Evolutionary conservation across 2,113 vertebrate species (phyloP).

Genomic region (Collichthys lucidus): DNA sequence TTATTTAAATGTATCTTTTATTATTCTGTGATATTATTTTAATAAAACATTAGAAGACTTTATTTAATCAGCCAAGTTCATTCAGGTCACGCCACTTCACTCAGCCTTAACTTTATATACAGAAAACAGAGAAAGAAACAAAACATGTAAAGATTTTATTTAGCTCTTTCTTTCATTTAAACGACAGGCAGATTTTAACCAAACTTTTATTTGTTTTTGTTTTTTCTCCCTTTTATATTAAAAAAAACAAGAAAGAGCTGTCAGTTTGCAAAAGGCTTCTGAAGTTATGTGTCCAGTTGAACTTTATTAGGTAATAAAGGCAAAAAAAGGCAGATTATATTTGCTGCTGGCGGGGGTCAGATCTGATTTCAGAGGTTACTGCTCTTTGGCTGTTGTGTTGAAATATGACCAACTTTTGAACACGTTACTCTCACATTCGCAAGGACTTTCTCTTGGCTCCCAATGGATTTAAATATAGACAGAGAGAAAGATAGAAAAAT

Average conservation of each 20-base stretch:
- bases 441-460: not conserved
- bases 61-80: not conserved
- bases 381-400: conserved; percentile 20
- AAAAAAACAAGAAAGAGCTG: not conserved
- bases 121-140: not conserved
- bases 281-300: conserved; percentile 22
- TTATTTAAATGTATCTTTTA: not conserved
- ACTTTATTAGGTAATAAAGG: not conserved
- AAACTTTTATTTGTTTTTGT: not conserved
- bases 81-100: not conserved
- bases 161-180: not conserved
- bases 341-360: conserved; percentile 24
- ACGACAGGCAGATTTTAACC: not conserved
- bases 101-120: not conserved
- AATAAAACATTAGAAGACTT: not conserved
- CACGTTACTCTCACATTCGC: conserved; percentile 8
- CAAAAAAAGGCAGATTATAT: conserved; percentile 26
- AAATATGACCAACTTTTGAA: conserved; percentile 18
- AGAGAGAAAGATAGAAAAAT: not conserved
- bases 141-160: not conserved
- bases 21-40: not conserved
- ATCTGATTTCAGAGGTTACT: conserved; percentile 55
- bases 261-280: conserved; percentile 1
- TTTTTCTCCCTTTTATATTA: not conserved
- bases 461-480: not conserved